phyloP scores from a whole-genome alignment of 2,888 invertebrate genomes.

The Myopa tessellatipennis region DNA sequence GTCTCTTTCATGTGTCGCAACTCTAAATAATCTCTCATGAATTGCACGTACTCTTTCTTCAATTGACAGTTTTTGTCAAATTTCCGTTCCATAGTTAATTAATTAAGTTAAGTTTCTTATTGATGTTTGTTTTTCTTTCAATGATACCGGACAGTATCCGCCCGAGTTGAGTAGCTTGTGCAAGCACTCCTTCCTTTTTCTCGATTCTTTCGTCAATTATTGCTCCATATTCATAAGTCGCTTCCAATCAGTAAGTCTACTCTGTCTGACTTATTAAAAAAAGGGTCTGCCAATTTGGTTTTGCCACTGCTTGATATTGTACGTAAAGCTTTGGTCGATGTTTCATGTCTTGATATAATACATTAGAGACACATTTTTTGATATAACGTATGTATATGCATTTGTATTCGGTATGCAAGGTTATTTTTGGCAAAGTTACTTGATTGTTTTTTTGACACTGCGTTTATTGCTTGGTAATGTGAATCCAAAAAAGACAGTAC shows the following conservation, averaged over 20 bases:
- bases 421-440: background rate
- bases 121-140: too few species aligned
- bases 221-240: background rate
- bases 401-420: background rate
- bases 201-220: background rate
- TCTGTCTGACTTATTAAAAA: slow-evolving; percentile 8
- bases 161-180: background rate
- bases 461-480: background rate
- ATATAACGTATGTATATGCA: background rate
- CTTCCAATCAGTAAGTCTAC: background rate
- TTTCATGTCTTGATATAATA: background rate
- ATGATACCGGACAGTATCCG: background rate
- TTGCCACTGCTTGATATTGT: slow-evolving; percentile 4
- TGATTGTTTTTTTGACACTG: slow-evolving; percentile 1
- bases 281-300: slow-evolving; percentile 6
- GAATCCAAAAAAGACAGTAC: slow-evolving; percentile 6
- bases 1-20: slow-evolving; percentile 36
- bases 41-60: slow-evolving; percentile 24
- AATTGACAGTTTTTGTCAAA: slow-evolving; percentile 1
- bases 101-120: too few species aligned
- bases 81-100: slow-evolving; percentile 26
- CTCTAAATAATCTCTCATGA: slow-evolving; percentile 36
- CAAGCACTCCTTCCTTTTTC: background rate
- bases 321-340: background rate
- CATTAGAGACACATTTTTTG: background rate